These are phyloP conservation scores for Cercopithecus mona DNA, from an alignment of 2,113 vertebrate species.

Conservation along the genomic window DNA sequence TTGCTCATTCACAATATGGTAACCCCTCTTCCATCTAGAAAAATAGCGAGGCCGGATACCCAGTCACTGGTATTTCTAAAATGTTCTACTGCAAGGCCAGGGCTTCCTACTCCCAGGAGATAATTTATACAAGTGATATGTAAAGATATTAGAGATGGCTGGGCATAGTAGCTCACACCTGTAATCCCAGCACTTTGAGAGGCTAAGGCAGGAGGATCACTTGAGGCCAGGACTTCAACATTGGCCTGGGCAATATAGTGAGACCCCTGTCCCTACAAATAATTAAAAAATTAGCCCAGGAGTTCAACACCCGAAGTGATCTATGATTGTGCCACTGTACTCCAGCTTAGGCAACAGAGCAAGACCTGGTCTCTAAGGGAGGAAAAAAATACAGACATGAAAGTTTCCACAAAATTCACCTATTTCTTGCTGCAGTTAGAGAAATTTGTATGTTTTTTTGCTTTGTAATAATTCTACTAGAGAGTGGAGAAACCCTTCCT, in stretches of 20 bases:
- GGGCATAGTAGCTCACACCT: too few relatives aligned
- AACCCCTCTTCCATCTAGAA: background rate
- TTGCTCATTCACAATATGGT: background rate
- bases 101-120: background rate
- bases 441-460: conserved; percentile 17
- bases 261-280: too few relatives aligned
- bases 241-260: too few relatives aligned
- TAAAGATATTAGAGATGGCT: background rate
- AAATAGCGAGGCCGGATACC: background rate
- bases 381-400: background rate
- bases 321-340: too few relatives aligned
- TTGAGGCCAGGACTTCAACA: too few relatives aligned
- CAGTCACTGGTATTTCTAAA: background rate
- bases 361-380: too few relatives aligned
- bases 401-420: background rate
- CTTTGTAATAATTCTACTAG: background rate
- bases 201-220: too few relatives aligned
- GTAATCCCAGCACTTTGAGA: too few relatives aligned
- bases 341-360: too few relatives aligned
- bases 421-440: background rate
- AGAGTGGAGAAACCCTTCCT: background rate
- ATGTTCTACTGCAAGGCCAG: background rate
- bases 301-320: too few relatives aligned
- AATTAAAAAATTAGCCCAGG: too few relatives aligned
- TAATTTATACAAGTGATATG: background rate